Base-by-base conservation (phyloP, 2,797 vertebrate genomes). In the Ctenopoma multispine region DNA sequence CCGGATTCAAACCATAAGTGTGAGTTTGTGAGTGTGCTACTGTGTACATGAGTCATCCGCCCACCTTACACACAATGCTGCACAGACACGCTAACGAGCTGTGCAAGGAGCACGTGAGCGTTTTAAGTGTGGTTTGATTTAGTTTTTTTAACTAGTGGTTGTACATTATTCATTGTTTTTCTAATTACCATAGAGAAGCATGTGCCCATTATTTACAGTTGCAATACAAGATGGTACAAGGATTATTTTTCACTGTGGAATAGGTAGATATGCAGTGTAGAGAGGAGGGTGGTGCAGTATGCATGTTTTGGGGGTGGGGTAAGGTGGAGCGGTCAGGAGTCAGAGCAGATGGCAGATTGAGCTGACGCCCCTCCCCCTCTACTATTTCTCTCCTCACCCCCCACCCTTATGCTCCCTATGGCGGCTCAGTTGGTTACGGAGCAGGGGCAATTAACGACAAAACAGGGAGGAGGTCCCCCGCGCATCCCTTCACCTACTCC, bases 381-480 rank as follows among this genome's bases (percentile, higher is more conserved):
- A 7, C 73, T 71, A 43, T 40, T 61, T 36, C 69, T 66, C 59
- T 49, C 63, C 54, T 10, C n/a, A 5, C 17, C 20, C 34, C 44
- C 27, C 31, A 47, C 17, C 47, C 50, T 15, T 44, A n/a, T 54
- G 49, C 65, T 54, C 63, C 73, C 69, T 64, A 55, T 50, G 69
- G 75, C 20, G 13, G 81, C 87, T 80, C 86, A 87, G 86, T 62
- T 47, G 86, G 88, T 86, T 81, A 87, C 74, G 36, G 89, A 91
- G 88, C 80, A 74, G 80, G 78, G 88, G 92, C 87, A 94, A 93
- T 94, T 94, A 93, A 88, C 50, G 18, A 34, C 76, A 77, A 62
- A 72, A 69, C 65, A 82, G 57, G 79, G 79, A 75, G 77, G 82
- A 76, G 71, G 58, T 38, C 49, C 48, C 69, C 46, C 31, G 18